phyloP scores from a whole-genome alignment of 2,113 vertebrate species.

The Heteronetta atricapilla region DNA sequence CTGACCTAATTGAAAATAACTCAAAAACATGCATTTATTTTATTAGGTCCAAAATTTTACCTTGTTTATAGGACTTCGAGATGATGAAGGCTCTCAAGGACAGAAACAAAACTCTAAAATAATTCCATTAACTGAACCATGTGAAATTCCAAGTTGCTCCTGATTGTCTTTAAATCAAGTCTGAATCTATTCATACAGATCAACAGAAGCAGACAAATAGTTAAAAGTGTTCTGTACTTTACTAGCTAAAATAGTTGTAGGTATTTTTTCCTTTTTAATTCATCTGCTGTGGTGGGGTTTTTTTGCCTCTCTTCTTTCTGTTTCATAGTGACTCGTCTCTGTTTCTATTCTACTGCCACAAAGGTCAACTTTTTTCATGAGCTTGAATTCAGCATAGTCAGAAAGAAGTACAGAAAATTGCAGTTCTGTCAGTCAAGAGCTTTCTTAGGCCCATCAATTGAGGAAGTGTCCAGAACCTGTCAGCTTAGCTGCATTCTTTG shows the following conservation, averaged over 20 bases:
- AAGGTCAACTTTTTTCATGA: conserved; percentile 26
- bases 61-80: not conserved
- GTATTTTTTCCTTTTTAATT: not conserved
- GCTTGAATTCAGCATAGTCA: not conserved
- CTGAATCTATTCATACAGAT: not conserved
- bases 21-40: not conserved
- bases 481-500: not conserved
- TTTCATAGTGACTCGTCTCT: not conserved
- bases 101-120: not conserved
- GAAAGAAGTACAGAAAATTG: conserved; percentile 33
- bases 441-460: not conserved
- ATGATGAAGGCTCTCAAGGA: not conserved
- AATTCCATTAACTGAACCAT: not conserved
- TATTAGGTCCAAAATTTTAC: not conserved
- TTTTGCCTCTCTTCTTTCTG: not conserved
- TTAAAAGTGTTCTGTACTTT: not conserved
- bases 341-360: not conserved
- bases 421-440: conserved; percentile 3
- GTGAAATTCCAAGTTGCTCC: not conserved
- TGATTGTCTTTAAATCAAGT: not conserved
- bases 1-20: not conserved
- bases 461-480: not conserved
- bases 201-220: not conserved
- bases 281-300: not conserved
- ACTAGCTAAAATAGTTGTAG: not conserved